A percentile compares a stretch with the other conserved stretches of the same genome.
Conservation (phyloP, 23 tunicate species). For the Styela plicata region DNA sequence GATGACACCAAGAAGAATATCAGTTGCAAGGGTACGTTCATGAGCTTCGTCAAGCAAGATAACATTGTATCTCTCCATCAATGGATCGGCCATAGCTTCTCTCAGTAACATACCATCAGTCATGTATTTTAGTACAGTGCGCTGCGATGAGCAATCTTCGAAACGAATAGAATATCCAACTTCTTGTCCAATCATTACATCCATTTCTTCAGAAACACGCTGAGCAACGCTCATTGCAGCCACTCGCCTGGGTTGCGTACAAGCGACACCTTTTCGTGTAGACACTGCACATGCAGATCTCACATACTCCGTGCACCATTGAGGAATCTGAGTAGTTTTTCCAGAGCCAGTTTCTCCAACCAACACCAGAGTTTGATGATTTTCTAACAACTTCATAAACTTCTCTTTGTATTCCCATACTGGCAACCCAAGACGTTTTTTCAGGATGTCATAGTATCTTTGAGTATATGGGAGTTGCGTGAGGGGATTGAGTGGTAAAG, state of each 20-base stretch:
- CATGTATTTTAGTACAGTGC: conserved; percentile 87
- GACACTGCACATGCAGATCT: conserved; percentile 35
- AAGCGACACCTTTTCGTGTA: conserved; percentile 77
- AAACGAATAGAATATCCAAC: conserved; percentile 97
- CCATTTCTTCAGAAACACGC: conserved; percentile 99
- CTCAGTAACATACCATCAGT: conserved; percentile 98
- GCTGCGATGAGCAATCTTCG: conserved; percentile 79
- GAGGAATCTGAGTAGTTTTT: conserved; percentile 97
- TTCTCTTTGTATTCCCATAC: conserved; percentile 94
- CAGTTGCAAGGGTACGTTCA: conserved; percentile 97
- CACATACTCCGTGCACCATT: conserved; percentile 95
- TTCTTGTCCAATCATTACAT: conserved; percentile 91
- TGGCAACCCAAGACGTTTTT: conserved; percentile 82
- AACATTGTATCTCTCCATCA: conserved; percentile 90
- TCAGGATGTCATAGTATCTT: conserved; percentile 81
- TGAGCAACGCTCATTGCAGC: conserved; percentile 99
- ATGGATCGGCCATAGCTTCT: conserved; percentile 98
- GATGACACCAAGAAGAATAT: conserved; percentile 89
- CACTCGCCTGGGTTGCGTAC: conserved; percentile 96
- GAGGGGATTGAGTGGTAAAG: conserved; percentile 58
- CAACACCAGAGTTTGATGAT: conserved; percentile 78
- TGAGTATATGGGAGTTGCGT: conserved; percentile 88
- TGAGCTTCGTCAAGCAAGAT: conserved; percentile 97
- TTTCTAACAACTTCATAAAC: conserved; percentile 62
- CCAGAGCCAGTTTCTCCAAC: conserved; percentile 99